These are phyloP conservation scores for Machaerirhynchus nigripectus DNA, from an alignment of 2,113 vertebrate genomes.

Conservation along the genomic window DNA sequence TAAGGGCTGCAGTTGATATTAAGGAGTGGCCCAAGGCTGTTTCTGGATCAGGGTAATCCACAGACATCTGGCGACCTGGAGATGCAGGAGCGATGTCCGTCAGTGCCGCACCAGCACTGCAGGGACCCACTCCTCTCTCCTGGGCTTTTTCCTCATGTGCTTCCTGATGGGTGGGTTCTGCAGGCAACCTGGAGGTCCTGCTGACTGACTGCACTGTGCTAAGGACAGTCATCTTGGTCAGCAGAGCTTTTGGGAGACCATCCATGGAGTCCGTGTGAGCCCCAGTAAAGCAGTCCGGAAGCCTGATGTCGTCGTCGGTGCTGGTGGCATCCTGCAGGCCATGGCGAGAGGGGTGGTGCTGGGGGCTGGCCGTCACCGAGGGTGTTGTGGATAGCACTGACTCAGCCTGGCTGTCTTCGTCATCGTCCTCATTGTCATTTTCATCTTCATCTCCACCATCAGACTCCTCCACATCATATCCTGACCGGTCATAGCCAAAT, in stretches of 20 bases:
- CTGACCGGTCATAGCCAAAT: conserved; percentile 79
- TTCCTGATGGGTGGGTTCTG: conserved; percentile 8
- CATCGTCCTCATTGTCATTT: conserved; percentile 92
- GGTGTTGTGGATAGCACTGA: conserved; percentile 92
- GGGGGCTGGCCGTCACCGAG: conserved; percentile 91
- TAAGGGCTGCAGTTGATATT: conserved; percentile 39
- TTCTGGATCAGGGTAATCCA: conserved; percentile 84
- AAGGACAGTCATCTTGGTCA: conserved; percentile 92
- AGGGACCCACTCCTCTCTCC: background rate
- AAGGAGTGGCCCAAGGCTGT: conserved; percentile 67
- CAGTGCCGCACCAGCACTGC: background rate
- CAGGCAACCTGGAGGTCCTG: conserved; percentile 40
- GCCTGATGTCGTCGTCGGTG: conserved; percentile 64
- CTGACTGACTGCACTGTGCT: conserved; percentile 42
- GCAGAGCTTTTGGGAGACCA: conserved; percentile 82
- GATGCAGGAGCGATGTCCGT: conserved; percentile 74
- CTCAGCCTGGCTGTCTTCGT: conserved; percentile 96
- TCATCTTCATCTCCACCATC: conserved; percentile 92
- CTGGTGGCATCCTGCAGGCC: conserved; percentile 62
- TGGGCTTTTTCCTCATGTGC: conserved; percentile 40
- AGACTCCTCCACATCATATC: conserved; percentile 91
- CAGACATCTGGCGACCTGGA: conserved; percentile 87
- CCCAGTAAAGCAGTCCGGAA: conserved; percentile 51
- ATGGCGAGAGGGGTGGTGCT: conserved; percentile 79
- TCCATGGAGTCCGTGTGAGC: conserved; percentile 77